Conservation (phyloP, 2,113 vertebrate species). For the Alethe diademata region DNA sequence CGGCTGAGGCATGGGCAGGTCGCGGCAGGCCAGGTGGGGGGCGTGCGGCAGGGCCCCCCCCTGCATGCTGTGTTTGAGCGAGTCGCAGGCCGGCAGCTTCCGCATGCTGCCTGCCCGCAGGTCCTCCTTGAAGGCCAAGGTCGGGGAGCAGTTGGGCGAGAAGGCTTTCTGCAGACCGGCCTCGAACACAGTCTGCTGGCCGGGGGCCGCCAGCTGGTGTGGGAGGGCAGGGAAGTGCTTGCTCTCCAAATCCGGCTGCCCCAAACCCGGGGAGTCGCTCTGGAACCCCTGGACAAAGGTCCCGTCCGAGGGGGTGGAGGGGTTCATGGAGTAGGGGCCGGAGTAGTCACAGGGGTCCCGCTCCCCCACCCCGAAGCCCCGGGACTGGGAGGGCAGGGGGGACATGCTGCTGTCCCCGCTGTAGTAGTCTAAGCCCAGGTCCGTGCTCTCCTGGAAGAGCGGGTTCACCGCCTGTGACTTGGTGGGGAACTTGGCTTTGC, state of each 20-base stretch:
- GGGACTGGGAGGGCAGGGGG: slow-evolving; percentile 88
- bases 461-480: slow-evolving; percentile 80
- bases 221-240: slow-evolving; percentile 83
- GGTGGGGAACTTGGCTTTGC: slow-evolving; percentile 84
- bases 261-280: slow-evolving; percentile 90
- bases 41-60: slow-evolving; percentile 67
- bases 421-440: slow-evolving; percentile 92
- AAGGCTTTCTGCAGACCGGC: slow-evolving; percentile 85
- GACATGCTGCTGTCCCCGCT: slow-evolving; percentile 97
- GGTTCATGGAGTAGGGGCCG: slow-evolving; percentile 94
- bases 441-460: slow-evolving; percentile 88
- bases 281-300: slow-evolving; percentile 91
- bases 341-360: slow-evolving; percentile 92
- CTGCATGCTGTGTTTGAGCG: slow-evolving; percentile 82
- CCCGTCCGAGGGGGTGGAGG: slow-evolving; percentile 94
- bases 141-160: slow-evolving; percentile 92
- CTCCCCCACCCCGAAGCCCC: slow-evolving; percentile 84
- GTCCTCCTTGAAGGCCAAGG: slow-evolving; percentile 83
- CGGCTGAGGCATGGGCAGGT: slow-evolving; percentile 85
- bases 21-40: slow-evolving; percentile 81
- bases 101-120: slow-evolving; percentile 77
- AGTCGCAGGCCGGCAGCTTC: slow-evolving; percentile 85
- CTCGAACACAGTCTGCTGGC: slow-evolving; percentile 77
- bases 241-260: slow-evolving; percentile 80
- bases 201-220: slow-evolving; percentile 76